phyloP scores from a whole-genome alignment of 2,797 vertebrate genomes.

The Pteropus rufus region DNA sequence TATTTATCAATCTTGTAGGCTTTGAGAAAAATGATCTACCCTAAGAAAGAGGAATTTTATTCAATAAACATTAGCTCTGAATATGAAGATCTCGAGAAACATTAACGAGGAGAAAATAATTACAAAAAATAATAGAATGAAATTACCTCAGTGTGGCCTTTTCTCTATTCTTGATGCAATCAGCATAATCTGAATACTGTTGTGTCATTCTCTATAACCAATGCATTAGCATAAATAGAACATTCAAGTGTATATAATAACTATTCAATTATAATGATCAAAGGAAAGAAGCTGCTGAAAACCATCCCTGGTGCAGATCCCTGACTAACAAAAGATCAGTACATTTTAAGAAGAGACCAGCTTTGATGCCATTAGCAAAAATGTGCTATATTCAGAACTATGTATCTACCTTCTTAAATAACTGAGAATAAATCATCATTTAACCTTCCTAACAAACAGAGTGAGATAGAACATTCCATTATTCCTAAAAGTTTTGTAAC shows the following conservation, averaged over 20 bases:
- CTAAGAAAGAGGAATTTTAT: conserved; percentile 49
- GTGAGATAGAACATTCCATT: background rate
- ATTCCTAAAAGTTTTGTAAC: conserved; percentile 5
- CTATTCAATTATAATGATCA: conserved; percentile 68
- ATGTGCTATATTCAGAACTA: conserved; percentile 46
- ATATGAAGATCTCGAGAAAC: conserved; percentile 32
- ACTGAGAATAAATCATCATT: background rate
- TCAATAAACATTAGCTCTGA: conserved; percentile 54
- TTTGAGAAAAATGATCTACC: conserved; percentile 23
- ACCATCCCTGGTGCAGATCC: background rate
- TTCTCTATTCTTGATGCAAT: conserved; percentile 43
- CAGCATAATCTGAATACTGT: conserved; percentile 23
- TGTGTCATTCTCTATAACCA: conserved; percentile 47
- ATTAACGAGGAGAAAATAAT: conserved; percentile 60
- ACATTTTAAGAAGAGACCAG: conserved; percentile 35
- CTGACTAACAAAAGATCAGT: conserved; percentile 41
- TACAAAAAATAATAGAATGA: conserved; percentile 62
- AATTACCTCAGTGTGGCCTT: conserved; percentile 38
- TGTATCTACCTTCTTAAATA: conserved; percentile 37
- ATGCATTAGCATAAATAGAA: conserved; percentile 65
- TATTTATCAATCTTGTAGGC: background rate
- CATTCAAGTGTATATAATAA: conserved; percentile 55
- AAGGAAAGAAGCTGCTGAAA: conserved; percentile 47
- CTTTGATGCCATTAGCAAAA: conserved; percentile 1
- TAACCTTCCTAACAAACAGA: background rate